Evolutionary conservation across 2,888 invertebrate genomes (phyloP), one percentile per base, ranked within the genome.

Genomic region (Epiblema foenella): DNA sequence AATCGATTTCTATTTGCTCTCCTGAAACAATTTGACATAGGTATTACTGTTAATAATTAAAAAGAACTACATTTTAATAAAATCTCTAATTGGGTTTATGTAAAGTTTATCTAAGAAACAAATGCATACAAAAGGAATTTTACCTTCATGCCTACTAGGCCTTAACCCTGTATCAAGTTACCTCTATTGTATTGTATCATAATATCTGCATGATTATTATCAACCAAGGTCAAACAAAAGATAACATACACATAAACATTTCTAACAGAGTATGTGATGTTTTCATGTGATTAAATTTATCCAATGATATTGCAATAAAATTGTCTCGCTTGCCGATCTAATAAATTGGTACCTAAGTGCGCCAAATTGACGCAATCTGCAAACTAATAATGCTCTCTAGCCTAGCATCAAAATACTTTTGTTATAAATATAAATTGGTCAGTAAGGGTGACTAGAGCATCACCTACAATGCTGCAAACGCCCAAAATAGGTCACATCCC

Each of bases 401-500:
- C 49, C 56, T 11, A 24, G 66, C 49, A 62, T 71, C 56, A 57
- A 37, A 49, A 71, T 49, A 33, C 29, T 62, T 71, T 62, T 17
- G 57, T 51, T 62, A 57, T 71, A 71, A 62, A 71, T 62, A 57
- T 71, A 71, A 62, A 71, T 67, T 71, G 67, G 71, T 62, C 71
- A 42, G 71, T 39, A 51, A 49, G 62, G 46, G 33, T 56, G 51
- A 60, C 51, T 18, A 15, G 24, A 67, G 60, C 62, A 66, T 71
- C 39, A 20, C 39, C 20, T 57, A 77, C 80, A 81, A 74, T 79
- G 73, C 79, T 79, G 83, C 84, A 83, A 81, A 80, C 81, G 79
- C 81, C 81, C 79, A 81, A 92, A 89, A 90, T 92, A 91, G 93
- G 93, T 93, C 91, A 91, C 85, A 88, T 87, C 84, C 86, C 86